Evolutionary conservation across 2,888 invertebrate genomes (phyloP).

Genomic region (Volucella bombylans): DNA sequence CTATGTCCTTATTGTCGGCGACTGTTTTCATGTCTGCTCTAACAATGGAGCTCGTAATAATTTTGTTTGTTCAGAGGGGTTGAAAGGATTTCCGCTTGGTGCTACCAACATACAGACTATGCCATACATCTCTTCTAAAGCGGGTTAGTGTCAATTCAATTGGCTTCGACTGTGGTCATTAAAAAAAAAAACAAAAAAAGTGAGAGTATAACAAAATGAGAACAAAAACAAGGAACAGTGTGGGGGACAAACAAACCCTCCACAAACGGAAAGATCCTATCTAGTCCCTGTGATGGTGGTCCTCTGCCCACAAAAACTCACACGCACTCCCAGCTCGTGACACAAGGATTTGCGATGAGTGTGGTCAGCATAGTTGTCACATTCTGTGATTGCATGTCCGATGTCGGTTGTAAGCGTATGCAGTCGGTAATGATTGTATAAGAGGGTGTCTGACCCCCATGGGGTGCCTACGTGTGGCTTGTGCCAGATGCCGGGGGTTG

Average conservation of each 20-base stretch:
- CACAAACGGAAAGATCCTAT: slow-evolving; percentile 42
- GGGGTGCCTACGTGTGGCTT: slow-evolving; percentile 4
- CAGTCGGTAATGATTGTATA: slow-evolving; percentile 58
- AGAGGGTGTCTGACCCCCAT: slow-evolving; percentile 36
- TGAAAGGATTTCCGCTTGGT: slow-evolving; percentile 42
- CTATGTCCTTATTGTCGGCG: slow-evolving; percentile 49
- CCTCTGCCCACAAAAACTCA: slow-evolving; percentile 14
- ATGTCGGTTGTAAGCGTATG: slow-evolving; percentile 60
- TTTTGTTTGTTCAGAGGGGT: slow-evolving; percentile 42
- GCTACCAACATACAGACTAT: slow-evolving; percentile 30
- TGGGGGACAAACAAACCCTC: background rate
- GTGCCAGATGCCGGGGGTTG: slow-evolving; percentile 14
- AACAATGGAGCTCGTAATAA: slow-evolving; percentile 63
- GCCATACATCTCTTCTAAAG: slow-evolving; percentile 19
- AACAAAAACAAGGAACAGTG: slow-evolving; percentile 12
- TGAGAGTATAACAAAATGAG: slow-evolving; percentile 12
- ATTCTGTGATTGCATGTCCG: slow-evolving; percentile 63
- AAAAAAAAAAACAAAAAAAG: slow-evolving; percentile 31
- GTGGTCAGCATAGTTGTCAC: slow-evolving; percentile 64
- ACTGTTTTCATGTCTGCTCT: slow-evolving; percentile 12
- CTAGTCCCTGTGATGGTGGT: background rate
- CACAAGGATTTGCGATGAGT: slow-evolving; percentile 66
- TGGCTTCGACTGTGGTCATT: slow-evolving; percentile 63
- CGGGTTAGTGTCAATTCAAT: slow-evolving; percentile 70
- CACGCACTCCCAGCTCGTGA: slow-evolving; percentile 59